Evolutionary conservation across 2,113 vertebrate species (phyloP).

Genomic region (Elephas maximus): DNA sequence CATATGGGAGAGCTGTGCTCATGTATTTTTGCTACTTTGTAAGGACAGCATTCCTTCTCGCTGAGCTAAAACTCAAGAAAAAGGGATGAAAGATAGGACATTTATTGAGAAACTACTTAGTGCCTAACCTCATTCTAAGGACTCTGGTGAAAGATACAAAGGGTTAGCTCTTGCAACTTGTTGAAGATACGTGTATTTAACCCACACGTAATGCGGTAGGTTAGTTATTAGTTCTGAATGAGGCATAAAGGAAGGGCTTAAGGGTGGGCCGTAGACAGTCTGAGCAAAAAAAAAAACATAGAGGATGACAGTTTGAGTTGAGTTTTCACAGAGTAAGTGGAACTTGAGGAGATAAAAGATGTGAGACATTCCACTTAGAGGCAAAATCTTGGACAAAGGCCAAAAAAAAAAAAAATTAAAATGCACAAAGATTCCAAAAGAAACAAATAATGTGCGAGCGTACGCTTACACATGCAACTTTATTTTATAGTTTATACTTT

Average conservation of each 20-base stretch:
- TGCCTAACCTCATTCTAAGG: neutral
- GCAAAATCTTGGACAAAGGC: neutral
- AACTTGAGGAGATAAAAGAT: neutral
- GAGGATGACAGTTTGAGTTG: neutral
- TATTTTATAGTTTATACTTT: neutral
- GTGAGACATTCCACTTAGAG: neutral
- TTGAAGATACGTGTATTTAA: neutral
- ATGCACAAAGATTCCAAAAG: neutral
- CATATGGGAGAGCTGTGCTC: no score
- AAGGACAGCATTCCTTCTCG: neutral
- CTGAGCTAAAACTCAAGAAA: neutral
- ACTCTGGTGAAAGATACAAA: neutral
- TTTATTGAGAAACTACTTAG: neutral
- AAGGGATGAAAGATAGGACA: neutral
- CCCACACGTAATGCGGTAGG: neutral
- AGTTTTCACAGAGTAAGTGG: neutral
- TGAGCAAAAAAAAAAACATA: neutral
- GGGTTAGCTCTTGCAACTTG: neutral
- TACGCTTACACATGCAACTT: neutral
- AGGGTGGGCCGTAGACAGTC: neutral
- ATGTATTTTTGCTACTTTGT: neutral
- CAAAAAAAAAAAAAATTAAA: neutral
- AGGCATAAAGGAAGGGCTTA: neutral
- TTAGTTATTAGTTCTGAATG: slow-evolving; percentile 14
- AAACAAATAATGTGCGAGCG: neutral